Evolutionary conservation across 2,888 invertebrate species (phyloP).

Genomic region (Zygaena filipendulae): DNA sequence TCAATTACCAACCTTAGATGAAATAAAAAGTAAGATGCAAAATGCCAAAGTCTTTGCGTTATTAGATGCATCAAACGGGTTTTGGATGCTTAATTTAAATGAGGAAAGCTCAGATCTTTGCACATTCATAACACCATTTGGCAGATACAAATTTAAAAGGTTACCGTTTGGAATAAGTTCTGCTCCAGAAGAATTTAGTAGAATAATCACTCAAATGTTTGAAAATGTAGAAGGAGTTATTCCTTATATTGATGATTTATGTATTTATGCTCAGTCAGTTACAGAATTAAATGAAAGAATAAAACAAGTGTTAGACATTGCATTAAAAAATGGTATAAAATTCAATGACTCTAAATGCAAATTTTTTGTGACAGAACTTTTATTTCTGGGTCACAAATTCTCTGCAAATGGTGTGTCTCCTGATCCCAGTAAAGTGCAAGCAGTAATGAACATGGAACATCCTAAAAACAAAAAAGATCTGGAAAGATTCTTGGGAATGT

Average conservation of each 20-base stretch:
- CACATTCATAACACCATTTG: conserved; percentile 16
- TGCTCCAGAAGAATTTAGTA: conserved; percentile 14
- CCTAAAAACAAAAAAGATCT: conserved; percentile 7
- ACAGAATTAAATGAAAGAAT: conserved; percentile 1
- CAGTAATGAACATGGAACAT: conserved; percentile 2
- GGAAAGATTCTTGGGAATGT: conserved; percentile 9
- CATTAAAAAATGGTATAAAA: conserved; percentile 6
- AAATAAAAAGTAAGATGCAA: conserved; percentile 6
- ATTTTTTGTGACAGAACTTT: conserved; percentile 6
- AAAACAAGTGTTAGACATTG: conserved; percentile 5
- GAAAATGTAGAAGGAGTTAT: conserved; percentile 16
- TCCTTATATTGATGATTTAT: conserved; percentile 17
- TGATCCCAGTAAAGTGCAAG: conserved; percentile 1
- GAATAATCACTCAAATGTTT: conserved; percentile 12
- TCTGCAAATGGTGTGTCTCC: conserved; percentile 2
- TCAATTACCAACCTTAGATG: conserved; percentile 8
- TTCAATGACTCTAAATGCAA: conserved; percentile 10
- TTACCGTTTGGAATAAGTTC: conserved; percentile 18
- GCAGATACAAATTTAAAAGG: conserved; percentile 12
- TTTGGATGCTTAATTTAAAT: conserved; percentile 11
- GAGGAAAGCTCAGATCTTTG: conserved; percentile 9
- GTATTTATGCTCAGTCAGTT: conserved; percentile 5
- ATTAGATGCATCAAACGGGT: conserved; percentile 13
- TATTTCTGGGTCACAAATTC: conserved; percentile 5
- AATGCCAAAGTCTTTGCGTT: conserved; percentile 6